Base-by-base conservation (phyloP, 2,113 vertebrate species). In the Argyrosomus japonicus region DNA sequence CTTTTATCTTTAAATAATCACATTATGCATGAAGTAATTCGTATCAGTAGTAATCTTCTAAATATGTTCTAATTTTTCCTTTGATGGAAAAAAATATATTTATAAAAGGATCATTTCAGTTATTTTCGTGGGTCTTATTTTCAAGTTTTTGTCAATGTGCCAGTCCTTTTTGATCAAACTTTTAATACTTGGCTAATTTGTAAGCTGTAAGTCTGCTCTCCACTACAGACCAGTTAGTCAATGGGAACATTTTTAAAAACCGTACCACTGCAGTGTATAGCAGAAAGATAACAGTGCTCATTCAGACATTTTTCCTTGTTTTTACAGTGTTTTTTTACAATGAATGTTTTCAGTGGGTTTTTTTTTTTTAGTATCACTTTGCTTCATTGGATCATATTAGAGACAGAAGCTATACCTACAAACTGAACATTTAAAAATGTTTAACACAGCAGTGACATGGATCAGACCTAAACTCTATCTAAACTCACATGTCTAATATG, bases 11-110 rank as follows among this genome's bases (percentile, higher is more conserved):
- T 15, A 48, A 62, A 68, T 58, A 75, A 80, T 86, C 77, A 36
- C 58, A 63, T 87, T 77, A 79, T 69, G 68, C 56, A 64, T 80
- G 45, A 84, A 69, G 77, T 25, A 50, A 48, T 68, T 86, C 32
- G 57, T 40, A 56, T 60, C 53, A 51, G 69, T 47, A 57, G 6
- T 54, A 70, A 27, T 47, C 58, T 17, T 69, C 32, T 47, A 62
- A 76, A 88, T 75, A 77, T 68, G 18, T 60, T 60, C 50, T 17
- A 53, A 45, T 73, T 43, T 73, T 70, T 54, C 36, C 50, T 88
- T 79, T 58, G 57, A 79, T 47, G 10, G 65, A 58, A 54, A 47
- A 77, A 64, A 48, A 64, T 18, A n/a, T 48, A 68, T 61, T 77
- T 27, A 71, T 76, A 68, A 76, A 70, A 77, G 23, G 47, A 77